Conservation (phyloP, 1,140 invertebrate genomes). For the Rhyzopertha dominica region DNA sequence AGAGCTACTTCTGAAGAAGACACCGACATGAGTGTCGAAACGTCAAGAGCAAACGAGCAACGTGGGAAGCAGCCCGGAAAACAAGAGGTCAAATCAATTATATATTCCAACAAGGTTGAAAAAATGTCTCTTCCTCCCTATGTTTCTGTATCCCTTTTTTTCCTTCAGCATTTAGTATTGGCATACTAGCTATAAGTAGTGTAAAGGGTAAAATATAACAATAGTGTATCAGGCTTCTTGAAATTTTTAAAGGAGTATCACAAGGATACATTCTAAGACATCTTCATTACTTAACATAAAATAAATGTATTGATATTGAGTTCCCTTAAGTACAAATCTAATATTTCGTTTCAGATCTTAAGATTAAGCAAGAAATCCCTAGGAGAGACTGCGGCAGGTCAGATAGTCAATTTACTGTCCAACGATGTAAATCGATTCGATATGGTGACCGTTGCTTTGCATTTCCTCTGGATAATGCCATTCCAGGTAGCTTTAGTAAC, state of each 20-base stretch:
- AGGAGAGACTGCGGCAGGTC: conserved; percentile 68
- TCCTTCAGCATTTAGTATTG: neutral
- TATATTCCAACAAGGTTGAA: too few relatives aligned
- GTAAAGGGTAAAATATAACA: neutral
- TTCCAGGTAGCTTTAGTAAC: conserved; percentile 55
- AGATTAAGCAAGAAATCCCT: conserved; percentile 60
- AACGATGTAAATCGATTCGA: conserved; percentile 72
- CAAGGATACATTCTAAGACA: conserved; percentile 1
- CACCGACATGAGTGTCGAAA: too few relatives aligned
- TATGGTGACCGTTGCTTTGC: conserved; percentile 54
- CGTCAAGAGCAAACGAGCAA: too few relatives aligned
- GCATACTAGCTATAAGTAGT: neutral
- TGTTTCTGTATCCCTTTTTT: neutral
- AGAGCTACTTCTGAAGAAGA: too few relatives aligned
- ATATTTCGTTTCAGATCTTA: conserved; percentile 49
- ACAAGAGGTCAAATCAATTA: too few relatives aligned
- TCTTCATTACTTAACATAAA: neutral
- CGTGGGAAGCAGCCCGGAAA: too few relatives aligned
- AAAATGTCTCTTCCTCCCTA: neutral
- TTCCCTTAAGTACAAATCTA: conserved; percentile 13
- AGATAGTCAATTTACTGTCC: conserved; percentile 78
- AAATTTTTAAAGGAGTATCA: neutral
- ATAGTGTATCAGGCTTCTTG: neutral
- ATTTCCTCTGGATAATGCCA: conserved; percentile 65
- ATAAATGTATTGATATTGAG: neutral